These are phyloP conservation scores for Myocastor coypus DNA, from an alignment of 2,113 vertebrate species.

Conservation along the genomic window DNA sequence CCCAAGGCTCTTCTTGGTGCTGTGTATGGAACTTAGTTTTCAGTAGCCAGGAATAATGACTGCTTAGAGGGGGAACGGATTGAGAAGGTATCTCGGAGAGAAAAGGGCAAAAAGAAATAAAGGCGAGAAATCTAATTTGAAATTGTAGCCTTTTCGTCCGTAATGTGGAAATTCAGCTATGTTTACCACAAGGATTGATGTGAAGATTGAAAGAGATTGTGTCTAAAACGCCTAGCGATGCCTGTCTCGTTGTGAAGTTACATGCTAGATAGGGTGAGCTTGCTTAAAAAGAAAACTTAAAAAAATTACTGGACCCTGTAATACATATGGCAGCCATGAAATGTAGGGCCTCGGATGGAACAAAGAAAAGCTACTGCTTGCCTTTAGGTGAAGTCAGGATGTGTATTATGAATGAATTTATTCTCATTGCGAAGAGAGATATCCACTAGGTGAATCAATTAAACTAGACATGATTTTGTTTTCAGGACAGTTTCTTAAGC, in stretches of 20 bases:
- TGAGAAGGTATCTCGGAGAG: neutral
- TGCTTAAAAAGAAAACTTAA: neutral
- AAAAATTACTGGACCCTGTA: neutral
- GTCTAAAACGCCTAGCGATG: neutral
- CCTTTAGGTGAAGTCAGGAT: neutral
- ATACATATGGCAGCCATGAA: neutral
- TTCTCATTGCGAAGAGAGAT: neutral
- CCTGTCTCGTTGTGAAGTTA: neutral
- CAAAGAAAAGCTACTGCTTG: neutral
- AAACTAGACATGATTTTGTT: conserved; percentile 36
- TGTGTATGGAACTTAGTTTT: neutral
- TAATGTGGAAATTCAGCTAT: neutral
- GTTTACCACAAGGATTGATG: too few relatives aligned
- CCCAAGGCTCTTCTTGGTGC: too few relatives aligned
- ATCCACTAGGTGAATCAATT: neutral
- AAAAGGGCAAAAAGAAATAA: too few relatives aligned
- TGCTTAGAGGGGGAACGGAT: neutral
- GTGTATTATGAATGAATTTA: neutral
- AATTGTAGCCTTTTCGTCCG: neutral
- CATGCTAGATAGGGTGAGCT: neutral
- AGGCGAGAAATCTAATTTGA: neutral
- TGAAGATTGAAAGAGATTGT: neutral
- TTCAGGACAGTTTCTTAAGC: neutral
- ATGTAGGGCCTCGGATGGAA: neutral
- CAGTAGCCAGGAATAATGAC: neutral